Evolutionary conservation across 2,888 invertebrate species (phyloP).

Genomic region (Salticus scenicus): DNA sequence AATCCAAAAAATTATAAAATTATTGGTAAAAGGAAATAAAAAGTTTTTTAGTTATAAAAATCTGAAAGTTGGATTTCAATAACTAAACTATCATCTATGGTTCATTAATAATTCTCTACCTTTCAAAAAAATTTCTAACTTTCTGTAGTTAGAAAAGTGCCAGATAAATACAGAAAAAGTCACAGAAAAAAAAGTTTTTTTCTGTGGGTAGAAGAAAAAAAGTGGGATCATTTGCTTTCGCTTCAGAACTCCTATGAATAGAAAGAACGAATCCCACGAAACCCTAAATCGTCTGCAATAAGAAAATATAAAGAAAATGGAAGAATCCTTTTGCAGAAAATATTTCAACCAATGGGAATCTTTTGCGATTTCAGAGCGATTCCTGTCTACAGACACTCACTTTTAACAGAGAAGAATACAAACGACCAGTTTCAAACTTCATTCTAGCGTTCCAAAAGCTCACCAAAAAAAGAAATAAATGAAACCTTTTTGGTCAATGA

Average conservation of each 20-base stretch:
- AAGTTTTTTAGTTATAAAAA: no score
- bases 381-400: constrained; percentile 8
- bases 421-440: constrained; percentile 4
- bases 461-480: constrained; percentile 24
- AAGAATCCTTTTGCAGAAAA: neutral
- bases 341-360: constrained; percentile 3
- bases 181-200: no score
- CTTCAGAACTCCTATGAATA: neutral
- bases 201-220: no score
- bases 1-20: no score
- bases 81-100: no score
- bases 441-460: constrained; percentile 9
- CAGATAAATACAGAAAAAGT: no score
- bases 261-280: neutral
- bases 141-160: no score
- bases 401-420: constrained; percentile 4
- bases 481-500: constrained; percentile 55
- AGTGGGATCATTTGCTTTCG: neutral
- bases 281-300: neutral
- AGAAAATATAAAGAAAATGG: neutral
- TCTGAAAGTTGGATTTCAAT: no score
- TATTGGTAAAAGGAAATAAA: no score
- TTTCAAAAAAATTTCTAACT: no score
- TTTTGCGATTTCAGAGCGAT: neutral
- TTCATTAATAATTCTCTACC: no score